Evolutionary conservation across 2,797 vertebrate species (phyloP).

Genomic region (Phoxinus dragarum): DNA sequence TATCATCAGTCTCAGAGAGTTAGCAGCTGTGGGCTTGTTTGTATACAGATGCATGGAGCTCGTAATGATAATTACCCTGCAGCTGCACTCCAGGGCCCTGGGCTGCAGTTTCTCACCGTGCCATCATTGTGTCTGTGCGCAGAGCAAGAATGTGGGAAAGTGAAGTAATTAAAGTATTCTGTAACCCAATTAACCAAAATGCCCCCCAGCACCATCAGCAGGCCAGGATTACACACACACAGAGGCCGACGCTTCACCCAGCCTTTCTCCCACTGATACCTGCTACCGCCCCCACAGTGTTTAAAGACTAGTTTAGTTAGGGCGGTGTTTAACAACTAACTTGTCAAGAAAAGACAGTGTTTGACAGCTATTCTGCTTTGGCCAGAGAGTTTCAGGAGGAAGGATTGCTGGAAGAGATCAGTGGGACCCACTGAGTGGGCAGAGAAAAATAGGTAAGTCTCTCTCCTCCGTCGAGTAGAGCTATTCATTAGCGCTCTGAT

Average conservation of each 20-base stretch:
- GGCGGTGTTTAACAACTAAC: constrained; percentile 30
- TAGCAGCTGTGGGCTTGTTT: constrained; percentile 82
- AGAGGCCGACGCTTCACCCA: constrained; percentile 6
- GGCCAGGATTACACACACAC: constrained; percentile 37
- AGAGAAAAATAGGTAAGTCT: constrained; percentile 65
- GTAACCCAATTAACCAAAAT: constrained; percentile 76
- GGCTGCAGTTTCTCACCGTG: constrained; percentile 56
- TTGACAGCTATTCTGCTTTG: constrained; percentile 57
- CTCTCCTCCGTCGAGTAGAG: constrained; percentile 66
- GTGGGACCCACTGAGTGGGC: constrained; percentile 72
- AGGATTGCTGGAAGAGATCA: constrained; percentile 55
- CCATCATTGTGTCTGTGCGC: constrained; percentile 68
- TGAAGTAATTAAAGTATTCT: constrained; percentile 80
- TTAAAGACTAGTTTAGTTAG: constrained; percentile 33
- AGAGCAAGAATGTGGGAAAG: constrained; percentile 76
- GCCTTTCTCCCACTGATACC: constrained; percentile 31
- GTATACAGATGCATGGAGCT: constrained; percentile 80
- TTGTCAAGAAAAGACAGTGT: constrained; percentile 52
- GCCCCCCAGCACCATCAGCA: constrained; percentile 52
- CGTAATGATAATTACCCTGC: constrained; percentile 79
- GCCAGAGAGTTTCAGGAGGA: constrained; percentile 61
- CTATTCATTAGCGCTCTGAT: constrained; percentile 72
- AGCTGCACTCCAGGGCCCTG: constrained; percentile 74
- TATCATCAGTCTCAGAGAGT: constrained; percentile 70
- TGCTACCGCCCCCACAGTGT: constrained; percentile 31